Conservation (phyloP, 2,113 vertebrate species). For the Oncorhynchus keta region DNA sequence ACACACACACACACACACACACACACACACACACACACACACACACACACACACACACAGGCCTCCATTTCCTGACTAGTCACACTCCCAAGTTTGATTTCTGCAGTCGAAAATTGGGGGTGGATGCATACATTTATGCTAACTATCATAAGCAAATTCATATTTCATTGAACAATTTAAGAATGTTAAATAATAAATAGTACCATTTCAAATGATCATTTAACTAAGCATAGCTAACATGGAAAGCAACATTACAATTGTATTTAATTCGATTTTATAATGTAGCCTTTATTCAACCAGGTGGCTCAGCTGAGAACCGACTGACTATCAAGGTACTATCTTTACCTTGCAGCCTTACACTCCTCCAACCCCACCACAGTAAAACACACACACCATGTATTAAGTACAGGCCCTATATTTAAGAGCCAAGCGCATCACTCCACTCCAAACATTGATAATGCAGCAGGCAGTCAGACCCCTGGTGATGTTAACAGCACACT, state of each 20-base stretch:
- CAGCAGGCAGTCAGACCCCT: conserved; percentile 59
- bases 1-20: conserved; percentile 15
- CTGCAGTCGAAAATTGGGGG: no score
- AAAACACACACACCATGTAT: no score
- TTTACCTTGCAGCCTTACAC: neutral
- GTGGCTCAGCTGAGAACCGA: conserved; percentile 50
- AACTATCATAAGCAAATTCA: no score
- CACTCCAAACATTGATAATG: conserved; percentile 66
- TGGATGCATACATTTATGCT: no score
- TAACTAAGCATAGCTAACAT: neutral
- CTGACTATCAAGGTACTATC: conserved; percentile 26
- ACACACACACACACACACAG: conserved; percentile 17
- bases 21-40: conserved; percentile 15
- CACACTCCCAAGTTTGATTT: no score
- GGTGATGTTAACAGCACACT: conserved; percentile 63
- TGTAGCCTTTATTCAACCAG: conserved; percentile 56
- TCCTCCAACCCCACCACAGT: no score
- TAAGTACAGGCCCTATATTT: conserved; percentile 53
- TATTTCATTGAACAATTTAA: no score
- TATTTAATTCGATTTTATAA: neutral
- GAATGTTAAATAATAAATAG: neutral
- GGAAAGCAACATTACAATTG: neutral
- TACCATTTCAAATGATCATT: neutral
- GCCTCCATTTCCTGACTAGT: neutral
- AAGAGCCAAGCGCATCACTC: conserved; percentile 56